These are phyloP conservation scores for Pedionomus torquatus DNA, from an alignment of 2,113 vertebrate species.

Conservation along the genomic window DNA sequence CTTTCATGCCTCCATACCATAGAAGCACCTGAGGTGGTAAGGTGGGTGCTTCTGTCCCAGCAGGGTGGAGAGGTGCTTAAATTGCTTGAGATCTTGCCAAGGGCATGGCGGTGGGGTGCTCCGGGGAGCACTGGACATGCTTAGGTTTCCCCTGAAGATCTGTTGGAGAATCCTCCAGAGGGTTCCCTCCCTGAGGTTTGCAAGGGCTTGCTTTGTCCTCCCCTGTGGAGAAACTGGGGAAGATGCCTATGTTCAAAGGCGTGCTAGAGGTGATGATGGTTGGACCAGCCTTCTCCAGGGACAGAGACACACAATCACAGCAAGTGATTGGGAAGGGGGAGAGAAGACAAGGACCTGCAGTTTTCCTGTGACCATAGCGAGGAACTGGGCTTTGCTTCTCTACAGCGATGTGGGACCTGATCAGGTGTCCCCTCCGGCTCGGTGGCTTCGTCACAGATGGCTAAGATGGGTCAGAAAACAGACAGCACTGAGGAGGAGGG, in stretches of 20 bases:
- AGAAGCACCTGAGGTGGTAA: neutral
- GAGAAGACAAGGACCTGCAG: neutral
- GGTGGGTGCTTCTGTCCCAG: neutral
- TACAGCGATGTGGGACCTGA: too few relatives aligned
- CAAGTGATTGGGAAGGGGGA: fast-evolving
- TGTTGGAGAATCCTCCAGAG: neutral
- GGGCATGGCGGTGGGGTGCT: neutral
- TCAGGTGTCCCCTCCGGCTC: neutral
- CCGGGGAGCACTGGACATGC: neutral
- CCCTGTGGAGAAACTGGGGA: neutral
- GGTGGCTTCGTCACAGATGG: neutral
- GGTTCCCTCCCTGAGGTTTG: neutral
- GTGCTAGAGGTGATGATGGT: neutral
- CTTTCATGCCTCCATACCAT: neutral
- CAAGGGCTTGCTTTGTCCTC: neutral
- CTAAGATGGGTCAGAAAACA: neutral
- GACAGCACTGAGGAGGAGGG: neutral
- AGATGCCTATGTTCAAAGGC: neutral
- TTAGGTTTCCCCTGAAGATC: neutral
- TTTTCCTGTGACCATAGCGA: fast-evolving
- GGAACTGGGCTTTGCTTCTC: neutral
- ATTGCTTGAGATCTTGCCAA: neutral
- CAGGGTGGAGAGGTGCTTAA: neutral
- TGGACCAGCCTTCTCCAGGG: neutral
- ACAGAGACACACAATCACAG: neutral